Base-by-base conservation (phyloP, 2,888 invertebrate species). In the Danaus chrysippus region DNA sequence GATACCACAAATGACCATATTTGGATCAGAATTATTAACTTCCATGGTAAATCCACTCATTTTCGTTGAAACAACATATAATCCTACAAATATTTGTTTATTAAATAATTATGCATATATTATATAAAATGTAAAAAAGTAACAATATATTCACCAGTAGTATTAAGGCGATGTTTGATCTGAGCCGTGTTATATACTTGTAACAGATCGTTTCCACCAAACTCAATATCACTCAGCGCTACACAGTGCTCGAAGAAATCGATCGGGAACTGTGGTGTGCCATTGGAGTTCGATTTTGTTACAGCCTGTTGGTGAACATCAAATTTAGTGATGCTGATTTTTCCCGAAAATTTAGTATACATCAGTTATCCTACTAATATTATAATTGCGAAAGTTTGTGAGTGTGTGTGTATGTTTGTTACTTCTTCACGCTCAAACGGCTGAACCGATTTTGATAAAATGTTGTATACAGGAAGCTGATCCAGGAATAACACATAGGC, bases 181-280 rank as follows among this genome's bases (percentile, higher is more conserved):
- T 99, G 99, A 15, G 96, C 95, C 0, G 95, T 94, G 77, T 98
- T 98, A 84, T 99, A 99, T 53, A 98, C 95, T 86, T 99, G 98
- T 10, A 99, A 86, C 0, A 99, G 87, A 86, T 99, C 99, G 79
- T 97, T 97, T 10, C 99, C 99, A 10, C 98, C 98, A 77, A 96
- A 97, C 82, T 99, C 99, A 0, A 98, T 94, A 75, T 99, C 98
- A 69, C 95, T 96, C 93, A 98, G 94, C 10, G 94, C 93, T 60
- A 96, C 95, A 81, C 98, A 98, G 78, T 98, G 96, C 82, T 99
- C 99, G 84, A 99, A 99, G 92, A 98, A 99, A 81, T 99, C 99
- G 44, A 98, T 95, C 0, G 98, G 97, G 84, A 99, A 98, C 46
- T 94, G 92, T 0, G 96, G 93, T 1, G 93, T 91, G 42, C 94